Base-by-base conservation (phyloP, 92 coral and sea anemone genomes). In the Porites lobata region DNA sequence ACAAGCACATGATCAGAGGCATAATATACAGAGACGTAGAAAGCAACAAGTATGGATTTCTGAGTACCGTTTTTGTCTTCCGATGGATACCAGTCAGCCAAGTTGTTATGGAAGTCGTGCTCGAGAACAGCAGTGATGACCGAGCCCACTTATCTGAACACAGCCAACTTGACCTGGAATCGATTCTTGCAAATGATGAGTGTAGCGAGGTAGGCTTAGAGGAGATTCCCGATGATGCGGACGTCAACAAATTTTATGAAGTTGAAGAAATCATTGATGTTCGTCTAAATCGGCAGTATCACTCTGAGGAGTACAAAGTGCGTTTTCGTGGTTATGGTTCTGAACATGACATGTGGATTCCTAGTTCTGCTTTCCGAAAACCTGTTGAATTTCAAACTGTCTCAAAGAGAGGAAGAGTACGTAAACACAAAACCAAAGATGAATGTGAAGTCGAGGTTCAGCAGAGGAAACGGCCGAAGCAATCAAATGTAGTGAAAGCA, bases 251-350 rank as follows among this genome's bases (percentile, higher is more conserved):
- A 22, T 83, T 54, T 32, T 83, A 83, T 59, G 78, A 83, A 24
- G 87, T 83, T 7, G 80, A 72, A 26, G 43, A 83, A 71, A 59
- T 83, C 1, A 21, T 69, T 22, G 78, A 68, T 9, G 86, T 70
- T 1, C 64, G 78, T 53, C n/a, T 82, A 50, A 82, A 82, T 50
- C 20, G 14, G 17, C 6, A 21, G 22, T 82, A 21, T 7, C 86
- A 82, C 79, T 57, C 87, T 14, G 87, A 83, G 24, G 24, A 22
- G 24, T 22, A 22, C 24, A 22, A 22, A 22, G 24, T 22, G 24
- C 24, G 24, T 22, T 22, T 22, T 22, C 24, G 1, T 22, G 24
- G 24, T 22, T 22, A 22, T 22, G 24, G 24, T 22, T 22, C 24
- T 22, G 24, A 22, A 22, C 24, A 22, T 22, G 24, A 22, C 24